phyloP scores from a whole-genome alignment of 2,797 vertebrate species.

The Periparus ater region DNA sequence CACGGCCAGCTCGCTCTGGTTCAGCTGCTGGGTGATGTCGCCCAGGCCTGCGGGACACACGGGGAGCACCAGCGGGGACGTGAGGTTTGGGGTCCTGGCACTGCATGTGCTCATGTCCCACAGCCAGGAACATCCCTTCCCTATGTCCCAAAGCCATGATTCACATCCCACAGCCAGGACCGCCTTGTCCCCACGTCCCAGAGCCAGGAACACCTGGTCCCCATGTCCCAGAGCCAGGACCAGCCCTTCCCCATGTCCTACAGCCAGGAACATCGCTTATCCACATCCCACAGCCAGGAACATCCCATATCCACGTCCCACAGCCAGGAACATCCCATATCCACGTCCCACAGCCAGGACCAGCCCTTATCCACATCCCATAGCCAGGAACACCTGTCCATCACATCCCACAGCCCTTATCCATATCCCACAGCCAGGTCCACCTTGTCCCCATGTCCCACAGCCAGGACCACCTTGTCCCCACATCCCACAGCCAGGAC shows the following conservation, averaged over 20 bases:
- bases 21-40: constrained; percentile 92
- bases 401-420: fast-evolving
- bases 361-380: fast-evolving
- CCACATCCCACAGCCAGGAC: fast-evolving
- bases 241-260: no score
- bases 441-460: not conserved
- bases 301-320: not conserved
- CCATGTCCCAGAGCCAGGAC: no score
- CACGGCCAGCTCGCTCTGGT: constrained; percentile 94
- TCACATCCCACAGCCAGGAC: not conserved
- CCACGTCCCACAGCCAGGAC: fast-evolving
- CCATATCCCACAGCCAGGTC: not conserved
- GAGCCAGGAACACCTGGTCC: not conserved
- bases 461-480: not conserved
- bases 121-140: fast-evolving
- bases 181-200: fast-evolving
- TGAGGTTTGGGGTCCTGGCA: fast-evolving
- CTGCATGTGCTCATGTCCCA: fast-evolving
- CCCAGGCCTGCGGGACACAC: constrained; percentile 80
- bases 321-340: fast-evolving
- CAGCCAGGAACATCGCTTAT: fast-evolving
- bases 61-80: not conserved
- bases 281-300: fast-evolving
- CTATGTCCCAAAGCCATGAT: fast-evolving
- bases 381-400: not conserved